Conservation (phyloP, 2,113 vertebrate species). For the Cololabis saira region DNA sequence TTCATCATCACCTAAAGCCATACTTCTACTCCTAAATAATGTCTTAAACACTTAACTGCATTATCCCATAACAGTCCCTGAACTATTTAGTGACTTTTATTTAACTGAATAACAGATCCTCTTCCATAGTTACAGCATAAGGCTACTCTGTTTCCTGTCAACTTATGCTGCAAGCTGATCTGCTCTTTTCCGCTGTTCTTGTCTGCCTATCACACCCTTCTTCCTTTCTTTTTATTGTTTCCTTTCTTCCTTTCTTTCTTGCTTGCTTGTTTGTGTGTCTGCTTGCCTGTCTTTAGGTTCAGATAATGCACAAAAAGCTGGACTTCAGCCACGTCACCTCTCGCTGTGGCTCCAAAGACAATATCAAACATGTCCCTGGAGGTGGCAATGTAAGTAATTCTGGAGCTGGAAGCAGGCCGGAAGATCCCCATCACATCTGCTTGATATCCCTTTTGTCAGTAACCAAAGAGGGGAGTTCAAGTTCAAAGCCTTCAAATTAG, state of each 20-base stretch:
- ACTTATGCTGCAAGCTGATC: constrained; percentile 64
- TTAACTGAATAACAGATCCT: constrained; percentile 57
- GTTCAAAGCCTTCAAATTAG: too few relatives aligned
- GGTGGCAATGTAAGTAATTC: constrained; percentile 98
- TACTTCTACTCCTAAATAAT: constrained; percentile 10
- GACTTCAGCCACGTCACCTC: constrained; percentile 99
- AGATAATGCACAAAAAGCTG: constrained; percentile 99
- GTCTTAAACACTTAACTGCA: background rate
- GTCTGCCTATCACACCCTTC: constrained; percentile 31
- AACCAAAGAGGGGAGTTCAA: background rate
- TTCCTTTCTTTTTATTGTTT: constrained; percentile 12
- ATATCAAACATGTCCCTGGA: constrained; percentile 99
- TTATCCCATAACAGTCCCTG: background rate
- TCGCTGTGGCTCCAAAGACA: constrained; percentile 99
- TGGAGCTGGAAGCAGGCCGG: constrained; percentile 49
- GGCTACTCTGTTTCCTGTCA: constrained; percentile 60
- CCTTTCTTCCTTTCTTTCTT: constrained; percentile 11
- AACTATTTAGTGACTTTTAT: constrained; percentile 7
- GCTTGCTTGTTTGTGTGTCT: constrained; percentile 63
- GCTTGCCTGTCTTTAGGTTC: constrained; percentile 92
- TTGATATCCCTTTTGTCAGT: background rate
- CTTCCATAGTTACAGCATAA: constrained; percentile 61
- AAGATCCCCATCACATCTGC: background rate
- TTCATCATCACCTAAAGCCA: constrained; percentile 9
- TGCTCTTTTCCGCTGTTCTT: constrained; percentile 61